Evolutionary conservation across 2,797 vertebrate genomes (phyloP), one percentile per base, ranked within the genome.

Genomic region (Falco berigora): DNA sequence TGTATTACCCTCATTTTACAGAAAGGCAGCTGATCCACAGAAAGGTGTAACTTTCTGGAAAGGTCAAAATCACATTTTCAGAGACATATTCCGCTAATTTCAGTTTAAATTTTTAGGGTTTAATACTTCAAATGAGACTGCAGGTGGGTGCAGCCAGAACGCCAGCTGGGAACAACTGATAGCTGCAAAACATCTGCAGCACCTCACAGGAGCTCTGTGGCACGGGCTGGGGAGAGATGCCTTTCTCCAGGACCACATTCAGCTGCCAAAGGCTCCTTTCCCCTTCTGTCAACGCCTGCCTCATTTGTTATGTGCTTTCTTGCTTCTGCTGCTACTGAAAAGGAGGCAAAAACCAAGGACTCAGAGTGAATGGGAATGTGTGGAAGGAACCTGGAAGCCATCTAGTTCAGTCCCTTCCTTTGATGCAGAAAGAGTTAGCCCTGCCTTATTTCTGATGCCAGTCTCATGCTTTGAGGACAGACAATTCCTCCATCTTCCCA

Each of bases 341-440:
- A 74, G 12, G 28, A 76, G 7, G 19, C 18, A 49, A 44, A 80
- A 91, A 56, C 56, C 27, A 68, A 66, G 34, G 36, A 74, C 46
- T 44, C 20, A 7, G 38, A 44, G 55, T 16, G 20, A 71, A 78
- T 3, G 25, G n/a, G 32, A 47, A 64, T 8, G 5, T 2, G 1
- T 7, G 34, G 27, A 71, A 88, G 53, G 36, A 71, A 56, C 7
- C 4, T 40, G 18, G 14, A 90, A 87, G 28, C 16, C 46, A 15
- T 25, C 20, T 38, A 34, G 14, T 47, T 27, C 0, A 1, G 20
- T 72, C 2, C 0, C 14, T 68, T 44, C 8, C 55, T 52, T 18
- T 36, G 15, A n/a, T 25, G 22, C 19, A 47, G 66, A 36, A 59
- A 21, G 34, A 75, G 7, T 34, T 20, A 49, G 5, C 5, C 38